phyloP scores from a whole-genome alignment of 2,797 vertebrate species.

The Aphelocoma californica region DNA sequence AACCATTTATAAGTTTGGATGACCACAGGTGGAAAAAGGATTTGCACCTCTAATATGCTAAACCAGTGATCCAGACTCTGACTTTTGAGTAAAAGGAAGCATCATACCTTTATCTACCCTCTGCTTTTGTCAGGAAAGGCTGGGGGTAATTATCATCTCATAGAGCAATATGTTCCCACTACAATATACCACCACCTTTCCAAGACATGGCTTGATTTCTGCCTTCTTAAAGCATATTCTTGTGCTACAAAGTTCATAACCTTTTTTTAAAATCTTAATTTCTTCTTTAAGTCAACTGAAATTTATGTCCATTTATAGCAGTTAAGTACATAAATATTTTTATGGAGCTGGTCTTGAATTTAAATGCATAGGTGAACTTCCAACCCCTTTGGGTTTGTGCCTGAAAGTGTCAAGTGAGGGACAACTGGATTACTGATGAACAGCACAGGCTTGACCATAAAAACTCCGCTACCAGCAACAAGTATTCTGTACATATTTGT shows the following conservation, averaged over 20 bases:
- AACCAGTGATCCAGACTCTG: neutral
- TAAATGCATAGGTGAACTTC: neutral
- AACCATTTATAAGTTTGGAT: neutral
- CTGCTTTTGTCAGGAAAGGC: neutral
- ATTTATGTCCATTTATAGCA: neutral
- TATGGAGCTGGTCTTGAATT: neutral
- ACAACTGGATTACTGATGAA: neutral
- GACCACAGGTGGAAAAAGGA: neutral
- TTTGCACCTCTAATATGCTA: neutral
- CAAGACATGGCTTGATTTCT: neutral
- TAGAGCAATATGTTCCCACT: neutral
- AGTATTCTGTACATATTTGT: neutral
- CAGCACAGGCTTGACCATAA: accelerated
- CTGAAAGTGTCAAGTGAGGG: neutral
- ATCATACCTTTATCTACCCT: neutral
- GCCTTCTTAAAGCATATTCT: neutral
- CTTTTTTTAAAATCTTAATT: neutral
- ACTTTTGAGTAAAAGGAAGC: neutral
- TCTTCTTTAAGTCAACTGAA: neutral
- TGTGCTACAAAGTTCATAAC: neutral
- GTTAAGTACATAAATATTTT: neutral
- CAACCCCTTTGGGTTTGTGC: neutral
- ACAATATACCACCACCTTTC: neutral
- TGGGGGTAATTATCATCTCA: neutral
- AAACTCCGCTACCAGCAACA: accelerated